A percentile compares a stretch with the other conserved stretches of the same genome.
Conservation (phyloP, 2,797 vertebrate genomes). For the Vireo griseus region DNA sequence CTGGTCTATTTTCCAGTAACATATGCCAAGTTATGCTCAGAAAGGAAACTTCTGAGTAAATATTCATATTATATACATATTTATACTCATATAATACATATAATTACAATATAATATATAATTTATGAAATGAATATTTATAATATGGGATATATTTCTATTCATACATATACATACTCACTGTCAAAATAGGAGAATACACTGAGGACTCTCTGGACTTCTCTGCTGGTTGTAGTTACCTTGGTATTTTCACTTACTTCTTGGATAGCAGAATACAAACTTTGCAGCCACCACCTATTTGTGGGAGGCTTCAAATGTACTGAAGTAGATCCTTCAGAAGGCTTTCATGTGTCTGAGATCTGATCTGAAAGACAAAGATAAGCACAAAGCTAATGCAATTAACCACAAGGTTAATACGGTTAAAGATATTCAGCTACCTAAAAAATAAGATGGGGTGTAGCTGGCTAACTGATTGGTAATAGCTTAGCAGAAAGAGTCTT, state of each 20-base stretch:
- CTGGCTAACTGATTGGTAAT: not conserved
- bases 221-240: not conserved
- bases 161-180: not conserved
- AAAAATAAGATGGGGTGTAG: not conserved
- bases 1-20: not conserved
- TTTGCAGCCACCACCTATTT: not conserved
- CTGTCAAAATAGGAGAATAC: not conserved
- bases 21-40: not conserved
- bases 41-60: not conserved
- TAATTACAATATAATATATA: not conserved
- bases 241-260: not conserved
- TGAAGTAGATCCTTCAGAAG: not conserved
- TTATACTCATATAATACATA: not conserved
- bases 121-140: not conserved
- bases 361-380: not conserved
- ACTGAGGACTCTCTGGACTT: not conserved
- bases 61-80: not conserved
- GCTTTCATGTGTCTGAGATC: not conserved
- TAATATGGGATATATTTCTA: not conserved
- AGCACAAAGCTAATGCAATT: not conserved
- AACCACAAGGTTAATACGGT: not conserved
- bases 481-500: not conserved
- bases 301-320: not conserved
- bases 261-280: not conserved
- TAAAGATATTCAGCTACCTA: not conserved